These are phyloP conservation scores for Cheilosia vulpina DNA, from an alignment of 2,888 invertebrate genomes.

Conservation along the genomic window DNA sequence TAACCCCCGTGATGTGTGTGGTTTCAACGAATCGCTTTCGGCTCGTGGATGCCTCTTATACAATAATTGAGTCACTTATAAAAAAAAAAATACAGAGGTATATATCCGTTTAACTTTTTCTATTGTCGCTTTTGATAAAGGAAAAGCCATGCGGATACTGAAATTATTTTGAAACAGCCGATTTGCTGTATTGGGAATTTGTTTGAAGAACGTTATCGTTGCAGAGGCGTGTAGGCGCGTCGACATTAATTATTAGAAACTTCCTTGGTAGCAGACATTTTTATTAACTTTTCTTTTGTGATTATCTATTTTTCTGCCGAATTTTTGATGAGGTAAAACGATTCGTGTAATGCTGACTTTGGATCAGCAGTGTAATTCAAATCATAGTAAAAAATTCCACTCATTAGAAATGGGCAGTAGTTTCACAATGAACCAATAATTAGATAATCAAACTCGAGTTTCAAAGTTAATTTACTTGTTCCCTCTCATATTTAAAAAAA, in stretches of 20 bases:
- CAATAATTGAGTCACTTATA: conserved; percentile 43
- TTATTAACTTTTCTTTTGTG: neutral
- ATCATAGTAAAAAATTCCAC: no score
- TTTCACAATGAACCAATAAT: no score
- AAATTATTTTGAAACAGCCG: neutral
- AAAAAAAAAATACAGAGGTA: neutral
- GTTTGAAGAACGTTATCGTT: conserved; percentile 9
- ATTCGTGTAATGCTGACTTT: neutral
- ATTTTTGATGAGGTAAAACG: conserved; percentile 6
- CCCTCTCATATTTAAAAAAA: no score
- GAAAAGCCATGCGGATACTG: neutral
- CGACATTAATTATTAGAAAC: conserved; percentile 5
- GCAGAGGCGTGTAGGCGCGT: conserved; percentile 14
- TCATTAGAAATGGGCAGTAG: no score
- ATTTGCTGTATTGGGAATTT: neutral
- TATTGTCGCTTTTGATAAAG: conserved; percentile 4
- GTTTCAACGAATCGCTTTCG: conserved; percentile 48
- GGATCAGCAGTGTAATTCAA: no score
- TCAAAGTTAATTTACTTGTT: no score
- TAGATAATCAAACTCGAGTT: no score
- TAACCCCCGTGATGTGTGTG: conserved; percentile 42
- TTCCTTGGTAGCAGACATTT: conserved; percentile 1
- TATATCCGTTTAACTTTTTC: neutral
- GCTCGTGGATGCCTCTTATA: conserved; percentile 60
- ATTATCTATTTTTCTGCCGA: neutral